phyloP scores from a whole-genome alignment of 2,888 invertebrate species.

The Mechanitis mazaeus region DNA sequence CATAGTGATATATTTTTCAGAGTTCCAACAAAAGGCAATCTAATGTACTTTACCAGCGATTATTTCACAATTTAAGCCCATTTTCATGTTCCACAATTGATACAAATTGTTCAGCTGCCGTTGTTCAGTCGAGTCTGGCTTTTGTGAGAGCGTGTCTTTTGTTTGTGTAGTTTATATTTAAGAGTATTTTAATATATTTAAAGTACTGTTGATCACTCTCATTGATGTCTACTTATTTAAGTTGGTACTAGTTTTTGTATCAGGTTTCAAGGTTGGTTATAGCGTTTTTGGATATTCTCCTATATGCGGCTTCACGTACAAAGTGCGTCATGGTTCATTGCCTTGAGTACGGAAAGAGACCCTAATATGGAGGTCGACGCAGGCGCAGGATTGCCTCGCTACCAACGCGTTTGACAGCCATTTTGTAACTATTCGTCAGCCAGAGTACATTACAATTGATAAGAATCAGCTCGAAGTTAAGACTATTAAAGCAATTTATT shows the following conservation, averaged over 20 bases:
- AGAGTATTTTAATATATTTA: background rate
- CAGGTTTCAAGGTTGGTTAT: too few relatives aligned
- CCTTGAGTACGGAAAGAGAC: slow-evolving; percentile 70
- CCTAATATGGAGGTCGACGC: slow-evolving; percentile 67
- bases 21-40: slow-evolving; percentile 42
- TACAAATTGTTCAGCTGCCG: slow-evolving; percentile 30
- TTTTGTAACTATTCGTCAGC: slow-evolving; percentile 54
- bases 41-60: slow-evolving; percentile 43
- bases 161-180: slow-evolving; percentile 14
- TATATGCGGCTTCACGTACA: slow-evolving; percentile 35
- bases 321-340: slow-evolving; percentile 72
- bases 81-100: slow-evolving; percentile 45
- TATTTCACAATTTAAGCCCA: slow-evolving; percentile 58
- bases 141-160: slow-evolving; percentile 20
- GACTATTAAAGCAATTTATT: background rate
- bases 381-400: slow-evolving; percentile 63
- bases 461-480: slow-evolving; percentile 25
- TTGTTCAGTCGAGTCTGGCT: slow-evolving; percentile 27
- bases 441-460: slow-evolving; percentile 46
- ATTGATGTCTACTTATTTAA: background rate
- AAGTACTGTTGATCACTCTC: background rate
- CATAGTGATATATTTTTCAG: slow-evolving; percentile 53
- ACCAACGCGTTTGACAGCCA: slow-evolving; percentile 61
- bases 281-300: slow-evolving; percentile 29
- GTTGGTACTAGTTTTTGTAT: background rate